Base-by-base conservation (phyloP, 2,113 vertebrate genomes). In the Grammomys dolichurus region DNA sequence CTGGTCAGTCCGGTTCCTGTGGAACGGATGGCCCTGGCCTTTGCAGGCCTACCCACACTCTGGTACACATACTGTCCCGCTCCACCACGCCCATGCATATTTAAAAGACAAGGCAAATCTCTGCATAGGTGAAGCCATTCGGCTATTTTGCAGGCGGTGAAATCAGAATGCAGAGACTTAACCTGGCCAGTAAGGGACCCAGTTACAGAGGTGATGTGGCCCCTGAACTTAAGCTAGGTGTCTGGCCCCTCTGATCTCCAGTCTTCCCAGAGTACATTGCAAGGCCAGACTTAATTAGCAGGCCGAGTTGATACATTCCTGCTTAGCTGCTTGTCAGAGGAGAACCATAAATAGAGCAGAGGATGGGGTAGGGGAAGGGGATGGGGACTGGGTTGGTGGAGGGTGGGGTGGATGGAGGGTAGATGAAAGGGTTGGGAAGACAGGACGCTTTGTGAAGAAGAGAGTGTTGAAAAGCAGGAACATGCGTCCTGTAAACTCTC, bases 361-460 rank as follows among this genome's bases (percentile, higher is more conserved):
- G 19, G n/a, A 11, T 8, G 20, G 19, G n/a, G n/a, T 11, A 4
- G 72, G 72, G 72, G 33, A 14, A 10, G 36, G 5, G 78, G 36
- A 31, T 40, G 75, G 22, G 43, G 16, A 0, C 0, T 43, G 60
- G 40, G 69, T 4, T 48, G 51, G 51, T 11, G 10, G 51, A 10
- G 51, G 48, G 48, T 9, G 48, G 51, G 51, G 51, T 11, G 51
- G 51, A 7, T 48, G 4, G 28, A 40, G 8, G 26, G 22, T 58
- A 3, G 7, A 36, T 0, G 33, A 72, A 72, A 17, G 17, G 16
- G 36, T 19, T 17, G 7, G 16, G 28, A 19, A 72, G 69, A 73
- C 69, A 72, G 69, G 36, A n/a, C 5, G 1, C 51, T 85, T 90
- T 72, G 67, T 67, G 51, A 89, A n/a, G 87, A 89, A n/a, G 87